Conservation (phyloP, 2,797 vertebrate genomes). For the Acomys russatus region DNA sequence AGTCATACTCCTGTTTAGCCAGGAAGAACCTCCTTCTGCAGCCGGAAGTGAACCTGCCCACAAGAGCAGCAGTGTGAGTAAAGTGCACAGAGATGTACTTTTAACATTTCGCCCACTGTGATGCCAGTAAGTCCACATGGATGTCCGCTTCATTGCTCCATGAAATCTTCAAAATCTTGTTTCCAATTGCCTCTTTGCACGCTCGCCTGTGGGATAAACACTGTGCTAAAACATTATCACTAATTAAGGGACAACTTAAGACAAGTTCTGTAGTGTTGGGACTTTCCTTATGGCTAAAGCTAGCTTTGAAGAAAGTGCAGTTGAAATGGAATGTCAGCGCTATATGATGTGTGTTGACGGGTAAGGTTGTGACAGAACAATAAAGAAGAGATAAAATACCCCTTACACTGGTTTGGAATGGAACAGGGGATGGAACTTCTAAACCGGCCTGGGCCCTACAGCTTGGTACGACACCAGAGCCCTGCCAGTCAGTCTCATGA, state of each 20-base stretch:
- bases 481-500: neutral
- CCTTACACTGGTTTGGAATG: neutral
- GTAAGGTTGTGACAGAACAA: neutral
- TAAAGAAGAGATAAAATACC: neutral
- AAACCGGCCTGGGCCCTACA: neutral
- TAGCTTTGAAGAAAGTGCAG: neutral
- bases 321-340: neutral
- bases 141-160: neutral
- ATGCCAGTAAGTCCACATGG: neutral
- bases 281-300: neutral
- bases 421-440: neutral
- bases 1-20: neutral
- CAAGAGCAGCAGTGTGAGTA: neutral
- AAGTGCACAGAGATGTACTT: neutral
- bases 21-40: neutral
- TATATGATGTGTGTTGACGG: neutral
- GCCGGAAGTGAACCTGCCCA: too few relatives aligned
- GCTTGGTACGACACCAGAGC: neutral
- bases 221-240: neutral
- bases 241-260: neutral
- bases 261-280: neutral
- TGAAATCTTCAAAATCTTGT: neutral
- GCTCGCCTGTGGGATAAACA: neutral
- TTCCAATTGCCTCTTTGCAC: neutral
- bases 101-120: neutral